These are phyloP conservation scores for Oceanodroma tethys DNA, from an alignment of 2,113 vertebrate genomes.

Conservation along the genomic window DNA sequence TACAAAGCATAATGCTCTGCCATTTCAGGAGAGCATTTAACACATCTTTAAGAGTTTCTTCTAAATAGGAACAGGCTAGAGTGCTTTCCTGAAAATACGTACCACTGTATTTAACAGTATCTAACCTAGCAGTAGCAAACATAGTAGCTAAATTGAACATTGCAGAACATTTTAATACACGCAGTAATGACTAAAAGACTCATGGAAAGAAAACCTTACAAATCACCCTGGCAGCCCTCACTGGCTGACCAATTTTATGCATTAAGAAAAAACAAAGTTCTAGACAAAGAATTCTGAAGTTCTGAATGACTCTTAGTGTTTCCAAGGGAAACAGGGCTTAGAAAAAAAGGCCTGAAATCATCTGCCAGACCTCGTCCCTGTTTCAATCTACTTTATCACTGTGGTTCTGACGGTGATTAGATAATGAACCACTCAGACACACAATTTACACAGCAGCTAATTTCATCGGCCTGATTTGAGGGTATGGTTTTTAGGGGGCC, in stretches of 20 bases:
- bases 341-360: slow-evolving; percentile 76
- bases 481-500: slow-evolving; percentile 85
- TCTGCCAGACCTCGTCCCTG: slow-evolving; percentile 83
- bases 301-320: slow-evolving; percentile 72
- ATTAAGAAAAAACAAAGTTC: slow-evolving; percentile 59
- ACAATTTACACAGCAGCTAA: slow-evolving; percentile 91
- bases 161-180: not conserved
- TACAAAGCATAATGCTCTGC: not conserved
- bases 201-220: not conserved
- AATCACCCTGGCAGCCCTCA: slow-evolving; percentile 23
- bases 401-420: slow-evolving; percentile 93
- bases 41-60: not conserved
- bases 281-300: slow-evolving; percentile 73
- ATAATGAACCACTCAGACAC: slow-evolving; percentile 96
- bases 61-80: not conserved
- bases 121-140: not conserved
- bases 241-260: slow-evolving; percentile 21
- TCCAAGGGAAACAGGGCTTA: slow-evolving; percentile 81
- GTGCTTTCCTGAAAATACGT: not conserved
- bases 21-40: not conserved
- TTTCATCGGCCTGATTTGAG: slow-evolving; percentile 89
- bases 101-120: not conserved
- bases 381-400: slow-evolving; percentile 90
- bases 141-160: not conserved
- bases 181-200: not conserved